phyloP scores from a whole-genome alignment of 1,140 invertebrate species.

The Drosophila pruinosa region DNA sequence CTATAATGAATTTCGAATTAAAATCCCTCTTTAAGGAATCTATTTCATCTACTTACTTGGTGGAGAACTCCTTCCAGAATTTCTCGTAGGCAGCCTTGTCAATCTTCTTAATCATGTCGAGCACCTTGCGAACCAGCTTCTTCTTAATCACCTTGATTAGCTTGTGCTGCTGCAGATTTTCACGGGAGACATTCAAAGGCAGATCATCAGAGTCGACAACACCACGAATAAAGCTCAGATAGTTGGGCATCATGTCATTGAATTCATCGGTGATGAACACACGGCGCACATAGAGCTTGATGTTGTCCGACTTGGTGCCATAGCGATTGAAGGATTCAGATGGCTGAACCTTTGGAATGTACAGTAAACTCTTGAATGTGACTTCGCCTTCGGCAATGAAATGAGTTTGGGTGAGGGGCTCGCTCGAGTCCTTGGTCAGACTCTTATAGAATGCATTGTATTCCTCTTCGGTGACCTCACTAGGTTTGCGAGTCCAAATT shows the following conservation, averaged over 20 bases:
- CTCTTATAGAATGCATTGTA: conserved; percentile 98
- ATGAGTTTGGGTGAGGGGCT: conserved; percentile 95
- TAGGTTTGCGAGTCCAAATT: conserved; percentile 97
- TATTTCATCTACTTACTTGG: conserved; percentile 88
- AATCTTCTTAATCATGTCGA: conserved; percentile 99
- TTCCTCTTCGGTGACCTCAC: conserved; percentile 93
- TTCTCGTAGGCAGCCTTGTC: conserved; percentile 94
- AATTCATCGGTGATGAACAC: conserved; percentile 99
- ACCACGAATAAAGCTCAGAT: conserved; percentile 96
- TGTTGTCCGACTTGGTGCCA: conserved; percentile 96
- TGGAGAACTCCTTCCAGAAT: conserved; percentile 99
- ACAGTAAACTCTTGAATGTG: conserved; percentile 98
- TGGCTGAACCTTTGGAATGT: conserved; percentile 94
- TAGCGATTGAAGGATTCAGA: conserved; percentile 97
- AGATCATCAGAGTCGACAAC: conserved; percentile 99
- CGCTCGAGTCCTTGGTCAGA: conserved; percentile 94
- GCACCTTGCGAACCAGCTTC: conserved; percentile 97
- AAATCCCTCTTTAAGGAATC: neutral
- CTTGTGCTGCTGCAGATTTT: conserved; percentile 99
- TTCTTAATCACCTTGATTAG: conserved; percentile 99
- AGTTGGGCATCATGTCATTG: conserved; percentile 99
- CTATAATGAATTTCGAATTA: conserved; percentile 78
- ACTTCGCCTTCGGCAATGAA: conserved; percentile 99
- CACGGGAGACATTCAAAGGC: conserved; percentile 98
- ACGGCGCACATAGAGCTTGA: conserved; percentile 97